These are phyloP conservation scores for Cataglyphis albicans DNA, from an alignment of 2,888 invertebrate species.

Conservation along the genomic window DNA sequence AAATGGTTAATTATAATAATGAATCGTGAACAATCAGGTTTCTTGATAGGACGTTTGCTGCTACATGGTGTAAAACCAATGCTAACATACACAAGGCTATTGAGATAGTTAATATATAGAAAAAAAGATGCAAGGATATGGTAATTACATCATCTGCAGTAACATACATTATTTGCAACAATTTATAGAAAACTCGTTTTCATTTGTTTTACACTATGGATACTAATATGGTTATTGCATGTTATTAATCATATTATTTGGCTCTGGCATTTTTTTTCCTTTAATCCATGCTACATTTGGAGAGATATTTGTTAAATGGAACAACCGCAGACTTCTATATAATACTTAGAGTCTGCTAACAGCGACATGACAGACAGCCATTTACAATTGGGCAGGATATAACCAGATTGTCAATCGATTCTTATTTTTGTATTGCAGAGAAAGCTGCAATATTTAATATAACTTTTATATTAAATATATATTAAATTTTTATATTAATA, in stretches of 20 bases:
- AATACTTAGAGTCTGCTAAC: no score
- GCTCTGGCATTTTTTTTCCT: constrained; percentile 70
- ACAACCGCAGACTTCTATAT: not conserved
- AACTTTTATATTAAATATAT: no score
- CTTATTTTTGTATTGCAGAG: no score
- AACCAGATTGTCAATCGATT: no score
- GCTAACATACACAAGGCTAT: constrained; percentile 49
- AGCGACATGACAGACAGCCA: no score
- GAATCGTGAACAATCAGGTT: constrained; percentile 74
- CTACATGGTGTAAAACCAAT: constrained; percentile 75
- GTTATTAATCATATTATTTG: constrained; percentile 71
- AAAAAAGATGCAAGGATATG: not conserved
- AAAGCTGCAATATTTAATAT: no score
- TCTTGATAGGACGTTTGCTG: constrained; percentile 60
- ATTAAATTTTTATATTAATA: no score
- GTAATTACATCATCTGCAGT: not conserved
- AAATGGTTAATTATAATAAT: constrained; percentile 4
- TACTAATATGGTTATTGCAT: constrained; percentile 77
- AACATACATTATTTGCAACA: not conserved
- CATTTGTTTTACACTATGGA: constrained; percentile 77
- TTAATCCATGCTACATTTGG: constrained; percentile 53
- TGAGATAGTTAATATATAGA: not conserved
- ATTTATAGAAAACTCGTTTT: constrained; percentile 35
- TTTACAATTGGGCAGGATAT: no score
- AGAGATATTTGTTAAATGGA: constrained; percentile 26